A percentile compares a stretch with the other conserved stretches of the same genome.
These are phyloP conservation scores for Lathronympha strigana DNA, from an alignment of 2,888 invertebrate species.

Conservation along the genomic window DNA sequence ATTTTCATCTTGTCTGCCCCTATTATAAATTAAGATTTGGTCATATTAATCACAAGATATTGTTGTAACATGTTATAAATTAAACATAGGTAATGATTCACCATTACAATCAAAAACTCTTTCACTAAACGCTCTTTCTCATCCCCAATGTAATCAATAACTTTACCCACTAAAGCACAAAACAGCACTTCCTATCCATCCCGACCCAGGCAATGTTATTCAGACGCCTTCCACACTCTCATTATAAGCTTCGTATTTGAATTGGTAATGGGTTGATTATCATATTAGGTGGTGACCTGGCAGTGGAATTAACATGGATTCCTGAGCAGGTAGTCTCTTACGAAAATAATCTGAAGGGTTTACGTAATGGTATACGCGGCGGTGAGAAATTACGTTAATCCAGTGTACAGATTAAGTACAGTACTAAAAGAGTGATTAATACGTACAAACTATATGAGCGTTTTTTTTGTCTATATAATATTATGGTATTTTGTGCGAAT, in stretches of 20 bases:
- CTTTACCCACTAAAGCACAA: slow-evolving; percentile 17
- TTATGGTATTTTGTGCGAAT: no score
- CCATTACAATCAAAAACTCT: not conserved
- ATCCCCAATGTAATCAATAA: slow-evolving; percentile 6
- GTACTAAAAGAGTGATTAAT: not conserved
- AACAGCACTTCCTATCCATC: slow-evolving; percentile 17
- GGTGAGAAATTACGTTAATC: slow-evolving; percentile 19
- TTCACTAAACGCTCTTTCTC: not conserved
- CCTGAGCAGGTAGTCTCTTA: slow-evolving; percentile 47
- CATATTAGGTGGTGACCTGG: slow-evolving; percentile 68
- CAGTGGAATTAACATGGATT: slow-evolving; percentile 61
- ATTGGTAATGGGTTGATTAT: slow-evolving; percentile 70
- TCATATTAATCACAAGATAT: no score
- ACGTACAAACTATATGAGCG: not conserved
- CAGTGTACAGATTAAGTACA: slow-evolving; percentile 13
- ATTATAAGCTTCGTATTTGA: slow-evolving; percentile 65
- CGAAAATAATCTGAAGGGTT: slow-evolving; percentile 35
- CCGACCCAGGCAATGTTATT: slow-evolving; percentile 22
- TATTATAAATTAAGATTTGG: no score
- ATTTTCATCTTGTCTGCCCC: no score
- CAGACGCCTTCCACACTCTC: slow-evolving; percentile 50
- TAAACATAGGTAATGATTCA: no score
- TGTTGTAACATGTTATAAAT: no score
- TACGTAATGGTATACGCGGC: slow-evolving; percentile 30
- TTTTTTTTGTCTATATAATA: no score